Evolutionary conservation across 1,140 invertebrate species (phyloP).

Genomic region (Pararge aegeria): DNA sequence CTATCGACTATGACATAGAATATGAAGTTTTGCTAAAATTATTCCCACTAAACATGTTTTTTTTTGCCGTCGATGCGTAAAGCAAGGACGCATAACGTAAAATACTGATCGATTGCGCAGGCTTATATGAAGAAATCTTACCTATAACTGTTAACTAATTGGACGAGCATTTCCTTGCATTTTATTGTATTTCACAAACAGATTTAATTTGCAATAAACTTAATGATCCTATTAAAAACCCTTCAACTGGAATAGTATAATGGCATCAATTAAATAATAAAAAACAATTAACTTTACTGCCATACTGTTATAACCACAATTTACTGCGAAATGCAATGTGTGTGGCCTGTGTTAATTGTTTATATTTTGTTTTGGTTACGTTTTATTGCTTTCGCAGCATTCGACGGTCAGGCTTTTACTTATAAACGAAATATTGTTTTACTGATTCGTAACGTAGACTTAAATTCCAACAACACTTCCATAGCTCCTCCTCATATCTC

Average conservation of each 20-base stretch:
- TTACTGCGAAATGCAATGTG: conserved; percentile 22
- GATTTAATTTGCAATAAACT: conserved; percentile 33
- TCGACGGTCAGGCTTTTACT: conserved; percentile 10
- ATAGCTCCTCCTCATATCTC: too few relatives aligned
- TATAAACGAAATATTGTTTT: conserved; percentile 1
- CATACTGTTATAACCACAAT: conserved; percentile 31
- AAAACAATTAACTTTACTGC: conserved; percentile 41
- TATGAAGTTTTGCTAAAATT: too few relatives aligned
- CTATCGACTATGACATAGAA: too few relatives aligned
- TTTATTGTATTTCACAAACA: conserved; percentile 1
- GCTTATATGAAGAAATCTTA: too few relatives aligned
- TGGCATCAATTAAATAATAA: conserved; percentile 37
- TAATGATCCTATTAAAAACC: conserved; percentile 28
- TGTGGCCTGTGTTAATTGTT: conserved; percentile 33
- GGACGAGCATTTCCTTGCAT: too few relatives aligned
- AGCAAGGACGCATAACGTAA: too few relatives aligned
- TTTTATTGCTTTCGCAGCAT: conserved; percentile 19
- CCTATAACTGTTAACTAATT: too few relatives aligned
- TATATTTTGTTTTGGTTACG: conserved; percentile 20
- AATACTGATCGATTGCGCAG: too few relatives aligned
- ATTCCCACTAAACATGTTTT: too few relatives aligned
- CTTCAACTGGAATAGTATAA: conserved; percentile 32
- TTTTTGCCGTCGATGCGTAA: too few relatives aligned
- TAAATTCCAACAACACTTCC: too few relatives aligned
- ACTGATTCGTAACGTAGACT: too few relatives aligned